A percentile compares a stretch with the other conserved stretches of the same genome.
These are phyloP conservation scores for Cygnus buccinator DNA, from an alignment of 2,113 vertebrate genomes.

Conservation along the genomic window DNA sequence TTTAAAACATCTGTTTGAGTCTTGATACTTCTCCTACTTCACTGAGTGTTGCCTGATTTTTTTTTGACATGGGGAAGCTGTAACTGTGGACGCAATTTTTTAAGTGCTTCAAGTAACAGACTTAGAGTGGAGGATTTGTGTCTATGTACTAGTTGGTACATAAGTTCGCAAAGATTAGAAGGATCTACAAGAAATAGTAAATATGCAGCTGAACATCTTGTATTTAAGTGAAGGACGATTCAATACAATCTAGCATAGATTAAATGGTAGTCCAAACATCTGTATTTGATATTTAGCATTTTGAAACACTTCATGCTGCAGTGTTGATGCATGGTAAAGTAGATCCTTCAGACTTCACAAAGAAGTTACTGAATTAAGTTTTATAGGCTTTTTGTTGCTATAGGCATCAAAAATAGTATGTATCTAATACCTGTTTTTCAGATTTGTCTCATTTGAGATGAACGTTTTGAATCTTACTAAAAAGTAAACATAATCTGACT, in stretches of 20 bases:
- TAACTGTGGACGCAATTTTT: background rate
- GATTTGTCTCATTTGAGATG: background rate
- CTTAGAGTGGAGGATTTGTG: background rate
- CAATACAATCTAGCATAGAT: background rate
- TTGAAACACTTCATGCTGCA: background rate
- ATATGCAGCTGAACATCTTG: background rate
- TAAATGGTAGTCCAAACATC: background rate
- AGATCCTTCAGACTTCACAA: background rate
- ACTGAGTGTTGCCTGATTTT: background rate
- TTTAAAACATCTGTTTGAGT: background rate
- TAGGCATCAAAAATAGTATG: background rate
- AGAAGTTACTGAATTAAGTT: background rate
- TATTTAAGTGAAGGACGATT: background rate
- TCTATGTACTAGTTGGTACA: accelerated
- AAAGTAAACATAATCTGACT: background rate
- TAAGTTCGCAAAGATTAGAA: background rate
- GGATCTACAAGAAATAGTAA: background rate
- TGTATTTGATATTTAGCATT: background rate
- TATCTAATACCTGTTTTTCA: background rate
- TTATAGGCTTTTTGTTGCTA: background rate
- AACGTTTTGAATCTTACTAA: background rate
- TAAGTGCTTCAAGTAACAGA: background rate
- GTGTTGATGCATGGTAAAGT: accelerated
- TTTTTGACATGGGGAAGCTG: background rate
- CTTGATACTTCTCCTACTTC: background rate